phyloP scores from a whole-genome alignment of 2,888 invertebrate species.

The Doris montereyensis region DNA sequence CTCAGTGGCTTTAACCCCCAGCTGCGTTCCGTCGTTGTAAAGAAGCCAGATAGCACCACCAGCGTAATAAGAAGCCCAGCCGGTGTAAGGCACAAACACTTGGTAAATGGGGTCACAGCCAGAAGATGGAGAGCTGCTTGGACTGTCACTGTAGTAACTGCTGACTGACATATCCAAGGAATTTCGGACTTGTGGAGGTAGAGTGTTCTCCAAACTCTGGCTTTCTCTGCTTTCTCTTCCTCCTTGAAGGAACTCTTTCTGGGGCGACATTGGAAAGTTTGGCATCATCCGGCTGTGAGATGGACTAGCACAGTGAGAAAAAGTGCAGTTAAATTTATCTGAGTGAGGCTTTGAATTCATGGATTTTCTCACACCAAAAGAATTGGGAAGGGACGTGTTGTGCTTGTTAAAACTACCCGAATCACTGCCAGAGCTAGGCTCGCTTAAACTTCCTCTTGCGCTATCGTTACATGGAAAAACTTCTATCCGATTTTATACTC shows the following conservation, averaged over 20 bases:
- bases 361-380: no score
- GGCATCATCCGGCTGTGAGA: neutral
- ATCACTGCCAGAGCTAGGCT: no score
- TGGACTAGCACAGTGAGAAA: neutral
- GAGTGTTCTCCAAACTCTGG: neutral
- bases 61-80: conserved; percentile 44
- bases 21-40: conserved; percentile 47
- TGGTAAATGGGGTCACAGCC: conserved; percentile 36
- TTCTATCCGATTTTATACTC: no score
- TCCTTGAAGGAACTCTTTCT: neutral
- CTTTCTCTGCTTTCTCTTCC: neutral
- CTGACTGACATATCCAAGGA: conserved; percentile 27
- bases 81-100: conserved; percentile 46
- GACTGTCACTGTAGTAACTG: conserved; percentile 31
- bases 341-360: no score
- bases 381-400: no score
- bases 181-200: conserved; percentile 8
- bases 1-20: conserved; percentile 41
- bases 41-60: conserved; percentile 43
- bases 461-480: no score
- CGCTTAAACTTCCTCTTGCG: no score
- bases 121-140: conserved; percentile 24
- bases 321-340: neutral
- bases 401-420: no score
- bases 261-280: conserved; percentile 5